Base-by-base conservation (phyloP, 1,140 invertebrate genomes). In the Brachionus sp. region DNA sequence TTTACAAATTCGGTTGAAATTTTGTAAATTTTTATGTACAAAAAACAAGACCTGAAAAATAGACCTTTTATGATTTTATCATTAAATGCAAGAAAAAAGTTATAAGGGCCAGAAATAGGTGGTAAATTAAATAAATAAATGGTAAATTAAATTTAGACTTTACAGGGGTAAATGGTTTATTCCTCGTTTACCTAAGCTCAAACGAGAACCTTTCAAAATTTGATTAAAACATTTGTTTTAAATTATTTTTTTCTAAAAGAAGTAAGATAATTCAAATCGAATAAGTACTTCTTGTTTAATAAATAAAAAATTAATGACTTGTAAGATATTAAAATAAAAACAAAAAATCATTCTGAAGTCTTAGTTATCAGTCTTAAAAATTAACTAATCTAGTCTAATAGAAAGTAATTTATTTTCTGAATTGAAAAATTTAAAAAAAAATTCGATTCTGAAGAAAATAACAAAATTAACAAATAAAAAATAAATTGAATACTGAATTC, bases 361-460 rank as follows among this genome's bases (percentile, higher is more conserved):
- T 57, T 57, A 57, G 50, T 57, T 57, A 57, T 57, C 50, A 57
- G 50, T 57, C 16, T 57, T 57, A 57, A 57, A 57, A 57, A 57
- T 57, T 16, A 57, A 57, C 50, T 57, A 57, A 57, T 57, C 50
- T 57, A 57, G 19, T 57, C 50, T 57, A 57, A 57, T 57, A 57
- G 50, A 57, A 57, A 57, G 50, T 57, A 19, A 57, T 57, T 57
- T 57, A 57, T 57, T 57, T 57, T 57, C 50, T 57, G n/a, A 57
- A 57, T 57, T 57, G 16, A 53, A 53, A 53, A 57, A 57, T 57
- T 57, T 25, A 57, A 57, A 57, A 57, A 57, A 57, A 57, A 57
- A 19, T 57, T 57, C 50, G 50, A 57, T 57, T 57, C 50, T 57
- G 50, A 57, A 57, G 50, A 57, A 57, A 57, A 57, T 57, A 57